Percentiles rank a stretch among this genome's conserved stretches.
These are phyloP conservation scores for Marisa cornuarietis DNA, from an alignment of 1,140 invertebrate genomes.

Conservation along the genomic window DNA sequence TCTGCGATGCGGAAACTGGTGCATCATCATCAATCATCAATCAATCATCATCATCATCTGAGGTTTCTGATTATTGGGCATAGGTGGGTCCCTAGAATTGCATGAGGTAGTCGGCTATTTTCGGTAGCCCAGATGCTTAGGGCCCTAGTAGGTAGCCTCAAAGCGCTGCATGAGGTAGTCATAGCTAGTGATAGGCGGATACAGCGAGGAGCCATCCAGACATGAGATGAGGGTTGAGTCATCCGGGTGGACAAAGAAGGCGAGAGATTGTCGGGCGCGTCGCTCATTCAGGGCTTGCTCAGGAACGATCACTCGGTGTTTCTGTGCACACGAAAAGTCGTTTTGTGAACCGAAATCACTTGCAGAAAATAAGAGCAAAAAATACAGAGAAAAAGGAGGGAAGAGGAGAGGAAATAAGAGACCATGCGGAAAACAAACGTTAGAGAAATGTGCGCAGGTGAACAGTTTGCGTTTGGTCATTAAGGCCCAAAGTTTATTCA, in stretches of 20 bases:
- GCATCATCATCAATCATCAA: no score
- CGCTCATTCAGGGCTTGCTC: slow-evolving; percentile 69
- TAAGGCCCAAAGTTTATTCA: no score
- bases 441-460: neutral
- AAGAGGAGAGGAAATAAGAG: neutral
- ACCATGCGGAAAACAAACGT: neutral
- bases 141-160: slow-evolving; percentile 9
- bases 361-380: no score
- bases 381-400: no score
- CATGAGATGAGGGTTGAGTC: slow-evolving; percentile 70
- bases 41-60: no score
- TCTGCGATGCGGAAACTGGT: no score
- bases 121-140: neutral
- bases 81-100: neutral
- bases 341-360: neutral
- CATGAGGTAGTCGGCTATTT: neutral
- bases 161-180: slow-evolving; percentile 49
- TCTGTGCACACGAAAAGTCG: slow-evolving; percentile 61
- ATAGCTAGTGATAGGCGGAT: slow-evolving; percentile 42
- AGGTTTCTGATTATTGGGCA: neutral
- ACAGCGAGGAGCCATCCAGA: slow-evolving; percentile 63
- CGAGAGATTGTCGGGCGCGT: slow-evolving; percentile 76
- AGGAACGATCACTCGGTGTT: slow-evolving; percentile 79
- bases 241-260: slow-evolving; percentile 82
- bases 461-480: no score